phyloP scores from a whole-genome alignment of 2,888 invertebrate genomes.

The Machimus atricapillus region DNA sequence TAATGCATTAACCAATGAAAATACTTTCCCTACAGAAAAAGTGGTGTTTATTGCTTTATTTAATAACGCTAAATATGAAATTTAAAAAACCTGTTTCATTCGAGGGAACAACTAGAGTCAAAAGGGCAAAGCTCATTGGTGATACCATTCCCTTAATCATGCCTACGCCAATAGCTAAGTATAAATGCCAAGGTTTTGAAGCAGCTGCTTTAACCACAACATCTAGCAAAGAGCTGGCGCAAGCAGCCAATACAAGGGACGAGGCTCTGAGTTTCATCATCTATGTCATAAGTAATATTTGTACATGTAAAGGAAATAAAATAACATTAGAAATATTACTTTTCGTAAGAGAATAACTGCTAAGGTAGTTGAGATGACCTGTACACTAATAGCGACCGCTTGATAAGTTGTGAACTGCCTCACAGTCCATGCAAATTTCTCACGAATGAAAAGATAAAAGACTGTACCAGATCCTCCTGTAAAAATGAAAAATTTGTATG shows the following conservation, averaged over 20 bases:
- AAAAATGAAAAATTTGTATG: background rate
- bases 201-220: constrained; percentile 59
- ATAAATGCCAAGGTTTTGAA: constrained; percentile 56
- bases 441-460: constrained; percentile 63
- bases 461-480: constrained; percentile 61
- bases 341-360: constrained; percentile 68
- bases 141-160: constrained; percentile 57
- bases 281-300: constrained; percentile 45
- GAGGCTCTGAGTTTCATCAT: constrained; percentile 56
- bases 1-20: constrained; percentile 71
- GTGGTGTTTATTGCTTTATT: background rate
- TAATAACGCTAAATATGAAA: too few relatives aligned
- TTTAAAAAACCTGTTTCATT: constrained; percentile 59
- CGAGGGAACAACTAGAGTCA: constrained; percentile 57
- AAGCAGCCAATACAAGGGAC: constrained; percentile 55
- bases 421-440: constrained; percentile 59
- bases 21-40: constrained; percentile 66
- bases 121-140: constrained; percentile 60
- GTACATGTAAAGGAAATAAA: background rate
- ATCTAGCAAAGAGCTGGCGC: constrained; percentile 56
- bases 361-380: constrained; percentile 67
- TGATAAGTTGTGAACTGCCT: constrained; percentile 57
- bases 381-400: constrained; percentile 65
- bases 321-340: constrained; percentile 46
- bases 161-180: constrained; percentile 56